phyloP scores from a whole-genome alignment of 2,113 vertebrate species.

The Benitochromis conjunctus region DNA sequence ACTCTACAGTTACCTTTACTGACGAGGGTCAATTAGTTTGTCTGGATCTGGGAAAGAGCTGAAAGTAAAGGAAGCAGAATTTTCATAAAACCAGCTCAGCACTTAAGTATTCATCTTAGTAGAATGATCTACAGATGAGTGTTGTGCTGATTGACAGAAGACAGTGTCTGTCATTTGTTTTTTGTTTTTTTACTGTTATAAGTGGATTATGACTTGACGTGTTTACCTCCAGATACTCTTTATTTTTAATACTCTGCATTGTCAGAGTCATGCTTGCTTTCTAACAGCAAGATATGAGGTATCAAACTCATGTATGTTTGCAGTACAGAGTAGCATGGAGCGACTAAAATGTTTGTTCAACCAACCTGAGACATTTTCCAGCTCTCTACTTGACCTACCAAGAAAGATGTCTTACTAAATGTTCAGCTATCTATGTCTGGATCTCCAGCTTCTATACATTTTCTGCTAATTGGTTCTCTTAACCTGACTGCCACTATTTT shows the following conservation, averaged over 20 bases:
- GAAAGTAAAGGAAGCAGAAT: background rate
- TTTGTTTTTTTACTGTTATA: background rate
- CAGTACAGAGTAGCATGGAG: background rate
- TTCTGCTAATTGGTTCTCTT: background rate
- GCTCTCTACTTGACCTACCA: background rate
- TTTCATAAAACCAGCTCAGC: background rate
- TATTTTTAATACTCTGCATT: background rate
- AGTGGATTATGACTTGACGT: background rate
- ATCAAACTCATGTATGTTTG: background rate
- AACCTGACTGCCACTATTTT: background rate
- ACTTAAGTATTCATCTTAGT: background rate
- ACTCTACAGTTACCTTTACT: background rate
- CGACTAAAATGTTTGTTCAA: background rate
- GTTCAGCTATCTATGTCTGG: background rate
- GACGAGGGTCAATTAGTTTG: background rate
- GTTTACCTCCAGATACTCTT: background rate
- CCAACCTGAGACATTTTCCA: background rate
- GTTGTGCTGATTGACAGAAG: background rate
- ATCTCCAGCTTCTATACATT: background rate
- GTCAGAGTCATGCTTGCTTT: background rate
- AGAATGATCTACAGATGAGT: background rate
- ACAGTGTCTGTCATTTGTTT: background rate
- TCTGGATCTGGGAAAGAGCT: background rate
- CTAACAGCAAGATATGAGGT: background rate
- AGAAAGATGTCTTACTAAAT: background rate